Evolutionary conservation across 2,113 vertebrate species (phyloP).

Genomic region (Montifringilla adamsi): DNA sequence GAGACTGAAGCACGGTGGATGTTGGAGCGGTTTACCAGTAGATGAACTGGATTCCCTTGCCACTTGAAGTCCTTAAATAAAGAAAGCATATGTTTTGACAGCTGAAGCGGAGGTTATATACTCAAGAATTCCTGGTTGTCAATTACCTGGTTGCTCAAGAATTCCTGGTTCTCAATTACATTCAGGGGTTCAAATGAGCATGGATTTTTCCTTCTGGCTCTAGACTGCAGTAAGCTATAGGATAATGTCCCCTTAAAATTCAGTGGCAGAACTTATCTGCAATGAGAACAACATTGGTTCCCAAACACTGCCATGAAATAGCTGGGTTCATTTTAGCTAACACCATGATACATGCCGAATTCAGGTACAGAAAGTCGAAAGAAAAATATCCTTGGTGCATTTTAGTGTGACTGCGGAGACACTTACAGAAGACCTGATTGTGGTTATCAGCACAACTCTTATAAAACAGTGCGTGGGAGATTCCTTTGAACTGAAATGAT

Average conservation of each 20-base stretch:
- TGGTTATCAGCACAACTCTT: background rate
- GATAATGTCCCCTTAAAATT: background rate
- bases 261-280: background rate
- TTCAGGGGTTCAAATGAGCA: background rate
- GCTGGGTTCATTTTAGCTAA: background rate
- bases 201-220: background rate
- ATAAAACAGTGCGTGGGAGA: background rate
- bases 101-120: background rate
- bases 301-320: background rate
- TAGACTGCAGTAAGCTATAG: background rate
- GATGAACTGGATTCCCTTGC: background rate
- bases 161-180: background rate
- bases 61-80: conserved; percentile 6
- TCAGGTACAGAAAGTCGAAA: background rate
- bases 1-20: background rate
- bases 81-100: background rate
- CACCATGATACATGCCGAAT: background rate
- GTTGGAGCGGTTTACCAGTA: background rate
- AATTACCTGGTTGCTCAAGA: background rate
- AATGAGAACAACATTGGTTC: background rate
- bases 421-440: background rate
- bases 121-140: background rate
- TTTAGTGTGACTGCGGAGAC: background rate
- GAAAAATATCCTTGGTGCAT: background rate
- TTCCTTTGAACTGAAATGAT: background rate